Conservation (phyloP, 2,113 vertebrate genomes). For the Apteryx owenii region DNA sequence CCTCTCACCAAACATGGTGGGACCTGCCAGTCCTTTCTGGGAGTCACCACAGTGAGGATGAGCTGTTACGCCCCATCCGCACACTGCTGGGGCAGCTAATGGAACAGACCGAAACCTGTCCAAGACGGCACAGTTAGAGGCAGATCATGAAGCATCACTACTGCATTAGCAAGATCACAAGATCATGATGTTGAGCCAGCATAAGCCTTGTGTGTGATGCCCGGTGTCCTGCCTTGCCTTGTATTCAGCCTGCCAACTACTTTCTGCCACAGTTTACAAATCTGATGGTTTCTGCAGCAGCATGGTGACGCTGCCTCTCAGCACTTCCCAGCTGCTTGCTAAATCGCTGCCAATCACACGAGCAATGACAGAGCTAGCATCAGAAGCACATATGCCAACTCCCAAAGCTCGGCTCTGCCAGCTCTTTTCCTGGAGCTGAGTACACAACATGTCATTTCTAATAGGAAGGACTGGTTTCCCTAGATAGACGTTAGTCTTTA, state of each 20-base stretch:
- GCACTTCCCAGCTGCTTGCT: neutral
- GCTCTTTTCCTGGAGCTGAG: neutral
- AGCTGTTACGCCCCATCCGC: neutral
- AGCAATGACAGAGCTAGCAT: fast-evolving
- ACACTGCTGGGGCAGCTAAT: neutral
- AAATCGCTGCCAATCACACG: neutral
- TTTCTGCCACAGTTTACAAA: neutral
- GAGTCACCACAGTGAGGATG: fast-evolving
- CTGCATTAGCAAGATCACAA: neutral
- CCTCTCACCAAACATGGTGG: neutral
- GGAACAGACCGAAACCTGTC: neutral
- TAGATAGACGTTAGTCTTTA: neutral
- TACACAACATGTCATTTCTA: neutral
- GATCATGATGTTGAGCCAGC: neutral
- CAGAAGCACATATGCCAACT: neutral
- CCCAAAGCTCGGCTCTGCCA: neutral
- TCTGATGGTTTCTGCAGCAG: neutral
- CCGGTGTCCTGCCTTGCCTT: neutral
- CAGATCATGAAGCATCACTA: neutral
- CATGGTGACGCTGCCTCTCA: neutral
- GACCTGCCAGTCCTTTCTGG: neutral
- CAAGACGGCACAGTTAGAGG: neutral
- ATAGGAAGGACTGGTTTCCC: neutral
- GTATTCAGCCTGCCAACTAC: neutral
- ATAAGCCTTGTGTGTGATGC: neutral